phyloP scores from a whole-genome alignment of 92 coral and sea anemone species.

The Zoanthus solanderi region DNA sequence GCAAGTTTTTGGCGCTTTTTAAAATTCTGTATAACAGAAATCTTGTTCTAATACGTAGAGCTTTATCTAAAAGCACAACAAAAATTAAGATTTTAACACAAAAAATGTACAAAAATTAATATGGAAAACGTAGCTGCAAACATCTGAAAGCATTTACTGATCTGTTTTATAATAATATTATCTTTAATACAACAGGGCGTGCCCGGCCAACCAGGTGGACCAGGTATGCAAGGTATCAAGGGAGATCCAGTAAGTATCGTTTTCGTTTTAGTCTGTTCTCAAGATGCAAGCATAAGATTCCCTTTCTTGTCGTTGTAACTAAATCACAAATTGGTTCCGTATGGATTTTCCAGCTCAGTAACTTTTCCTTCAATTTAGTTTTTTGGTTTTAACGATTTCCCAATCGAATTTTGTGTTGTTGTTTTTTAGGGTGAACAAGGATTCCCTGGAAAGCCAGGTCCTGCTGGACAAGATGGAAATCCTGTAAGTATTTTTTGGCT shows the following conservation, averaged over 20 bases:
- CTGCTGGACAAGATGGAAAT: background rate
- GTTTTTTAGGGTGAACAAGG: background rate
- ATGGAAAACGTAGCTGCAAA: background rate
- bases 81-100: no score
- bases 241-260: constrained; percentile 15
- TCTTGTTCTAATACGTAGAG: no score
- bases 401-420: background rate
- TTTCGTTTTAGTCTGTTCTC: background rate
- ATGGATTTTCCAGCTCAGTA: background rate
- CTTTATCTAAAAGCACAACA: no score
- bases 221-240: background rate
- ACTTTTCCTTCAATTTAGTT: background rate
- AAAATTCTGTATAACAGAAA: no score
- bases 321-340: no score
- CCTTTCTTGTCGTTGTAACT: no score
- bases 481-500: background rate
- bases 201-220: constrained; percentile 13
- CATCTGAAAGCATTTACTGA: background rate
- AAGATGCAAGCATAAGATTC: no score
- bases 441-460: background rate
- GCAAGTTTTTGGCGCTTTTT: no score
- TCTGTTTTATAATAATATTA: background rate
- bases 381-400: background rate
- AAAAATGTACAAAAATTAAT: no score
- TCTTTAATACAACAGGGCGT: background rate